Conservation (phyloP, 2,113 vertebrate genomes). For the Siniperca chuatsi region DNA sequence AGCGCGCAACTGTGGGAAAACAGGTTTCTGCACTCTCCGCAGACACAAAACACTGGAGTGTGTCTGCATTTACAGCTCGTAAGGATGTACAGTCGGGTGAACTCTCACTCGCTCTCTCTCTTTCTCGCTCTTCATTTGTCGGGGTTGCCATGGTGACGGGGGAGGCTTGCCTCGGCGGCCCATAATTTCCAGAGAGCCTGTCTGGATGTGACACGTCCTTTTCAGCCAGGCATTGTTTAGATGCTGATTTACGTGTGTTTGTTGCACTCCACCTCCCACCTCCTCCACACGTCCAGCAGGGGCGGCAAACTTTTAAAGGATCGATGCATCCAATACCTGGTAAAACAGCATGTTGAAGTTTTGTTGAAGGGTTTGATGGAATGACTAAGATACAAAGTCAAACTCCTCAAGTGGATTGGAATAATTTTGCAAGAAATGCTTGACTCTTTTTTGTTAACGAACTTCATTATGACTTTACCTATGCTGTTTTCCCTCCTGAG, state of each 20-base stretch:
- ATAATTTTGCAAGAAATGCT: not conserved
- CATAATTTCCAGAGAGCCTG: constrained; percentile 80
- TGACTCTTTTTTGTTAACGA: not conserved
- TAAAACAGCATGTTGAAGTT: not conserved
- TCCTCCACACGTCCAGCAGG: constrained; percentile 23
- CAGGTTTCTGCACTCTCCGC: constrained; percentile 9
- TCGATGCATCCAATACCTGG: not conserved
- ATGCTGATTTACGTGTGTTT: constrained; percentile 80
- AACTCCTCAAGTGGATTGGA: not conserved
- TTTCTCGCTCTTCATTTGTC: constrained; percentile 64
- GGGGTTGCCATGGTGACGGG: constrained; percentile 78
- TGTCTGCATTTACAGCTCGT: constrained; percentile 46
- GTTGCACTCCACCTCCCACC: constrained; percentile 66
- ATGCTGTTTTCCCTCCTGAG: not conserved
- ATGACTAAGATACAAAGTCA: not conserved
- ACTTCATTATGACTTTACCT: constrained; percentile 3
- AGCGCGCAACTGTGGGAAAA: constrained; percentile 66
- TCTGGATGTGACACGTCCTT: constrained; percentile 81
- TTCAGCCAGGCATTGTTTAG: constrained; percentile 75
- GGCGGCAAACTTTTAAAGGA: constrained; percentile 12
- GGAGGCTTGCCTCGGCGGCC: constrained; percentile 70
- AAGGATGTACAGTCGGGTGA: constrained; percentile 65
- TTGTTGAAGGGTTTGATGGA: not conserved
- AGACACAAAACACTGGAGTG: constrained; percentile 60
- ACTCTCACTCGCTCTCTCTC: constrained; percentile 40